Evolutionary conservation across 2,113 vertebrate genomes (phyloP).

Genomic region (Corvus cornix): DNA sequence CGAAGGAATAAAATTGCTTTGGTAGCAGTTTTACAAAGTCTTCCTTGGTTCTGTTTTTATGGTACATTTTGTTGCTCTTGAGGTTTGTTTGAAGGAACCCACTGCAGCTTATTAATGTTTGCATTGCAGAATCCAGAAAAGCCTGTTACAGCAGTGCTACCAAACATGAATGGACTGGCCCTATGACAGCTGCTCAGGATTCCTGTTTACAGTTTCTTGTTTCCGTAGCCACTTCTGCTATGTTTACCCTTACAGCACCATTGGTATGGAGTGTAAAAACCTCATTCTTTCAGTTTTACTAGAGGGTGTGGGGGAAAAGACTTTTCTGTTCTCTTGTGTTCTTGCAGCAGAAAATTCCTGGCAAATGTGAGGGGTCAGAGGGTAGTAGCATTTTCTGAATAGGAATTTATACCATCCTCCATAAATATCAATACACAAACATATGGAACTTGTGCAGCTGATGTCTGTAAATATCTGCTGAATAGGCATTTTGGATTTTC

Average conservation of each 20-base stretch:
- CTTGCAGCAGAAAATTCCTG: not conserved
- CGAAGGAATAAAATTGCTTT: not conserved
- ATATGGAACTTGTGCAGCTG: not conserved
- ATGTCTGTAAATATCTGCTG: not conserved
- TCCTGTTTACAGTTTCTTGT: not conserved
- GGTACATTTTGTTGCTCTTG: not conserved
- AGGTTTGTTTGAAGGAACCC: not conserved
- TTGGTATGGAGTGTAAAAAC: not conserved
- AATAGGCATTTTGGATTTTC: not conserved
- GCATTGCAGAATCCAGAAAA: constrained; percentile 11
- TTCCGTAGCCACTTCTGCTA: not conserved
- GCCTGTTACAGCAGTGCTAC: not conserved
- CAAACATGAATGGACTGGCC: constrained; percentile 9
- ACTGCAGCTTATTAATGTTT: not conserved
- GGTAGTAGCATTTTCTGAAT: not conserved
- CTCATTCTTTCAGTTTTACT: not conserved
- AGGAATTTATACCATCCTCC: not conserved
- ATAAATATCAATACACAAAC: not conserved
- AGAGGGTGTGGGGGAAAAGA: not conserved
- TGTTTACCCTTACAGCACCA: not conserved
- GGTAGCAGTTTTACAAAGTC: not conserved
- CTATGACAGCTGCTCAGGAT: not conserved
- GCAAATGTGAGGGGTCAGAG: not conserved
- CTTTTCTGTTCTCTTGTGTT: not conserved
- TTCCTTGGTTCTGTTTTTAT: not conserved